These are phyloP conservation scores for human (Homo sapiens) DNA, from an alignment of 2,113 vertebrate species.

Conservation along the genomic window DNA sequence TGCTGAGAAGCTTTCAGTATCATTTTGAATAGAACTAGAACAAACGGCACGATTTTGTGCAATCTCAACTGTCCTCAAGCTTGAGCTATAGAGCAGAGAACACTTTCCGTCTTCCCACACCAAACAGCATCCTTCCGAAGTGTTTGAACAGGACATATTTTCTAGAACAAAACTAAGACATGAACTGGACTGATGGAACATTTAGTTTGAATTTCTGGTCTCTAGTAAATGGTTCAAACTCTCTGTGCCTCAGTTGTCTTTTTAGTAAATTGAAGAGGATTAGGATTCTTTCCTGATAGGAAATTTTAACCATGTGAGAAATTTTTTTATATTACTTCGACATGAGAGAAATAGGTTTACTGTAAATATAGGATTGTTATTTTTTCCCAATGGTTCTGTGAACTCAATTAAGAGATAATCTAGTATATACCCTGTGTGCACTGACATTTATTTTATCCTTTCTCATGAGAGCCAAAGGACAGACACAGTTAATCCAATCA, in stretches of 20 bases:
- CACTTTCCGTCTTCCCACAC: not conserved
- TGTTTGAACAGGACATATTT: not conserved
- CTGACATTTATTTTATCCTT: not conserved
- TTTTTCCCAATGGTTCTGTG: not conserved
- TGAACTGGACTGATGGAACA: not conserved
- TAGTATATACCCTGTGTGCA: not conserved
- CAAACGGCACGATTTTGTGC: not conserved
- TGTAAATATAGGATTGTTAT: not conserved
- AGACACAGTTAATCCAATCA: conserved; percentile 28
- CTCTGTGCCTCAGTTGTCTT: conserved; percentile 3
- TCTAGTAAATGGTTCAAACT: not conserved
- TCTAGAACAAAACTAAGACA: conserved; percentile 17
- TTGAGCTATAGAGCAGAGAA: not conserved
- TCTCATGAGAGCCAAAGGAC: conserved; percentile 23
- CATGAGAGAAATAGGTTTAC: not conserved
- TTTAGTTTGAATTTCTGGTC: conserved; percentile 19
- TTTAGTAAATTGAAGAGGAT: not conserved
- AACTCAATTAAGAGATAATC: conserved; percentile 34
- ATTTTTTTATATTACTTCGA: conserved; percentile 6
- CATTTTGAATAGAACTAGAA: conserved; percentile 21
- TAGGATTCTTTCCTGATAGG: not conserved
- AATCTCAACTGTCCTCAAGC: not conserved
- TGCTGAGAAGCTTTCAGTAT: not conserved
- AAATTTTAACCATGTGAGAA: not conserved
- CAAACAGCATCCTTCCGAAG: not conserved